Base-by-base conservation (phyloP, 1,140 invertebrate genomes). In the Drosophila mayri region DNA sequence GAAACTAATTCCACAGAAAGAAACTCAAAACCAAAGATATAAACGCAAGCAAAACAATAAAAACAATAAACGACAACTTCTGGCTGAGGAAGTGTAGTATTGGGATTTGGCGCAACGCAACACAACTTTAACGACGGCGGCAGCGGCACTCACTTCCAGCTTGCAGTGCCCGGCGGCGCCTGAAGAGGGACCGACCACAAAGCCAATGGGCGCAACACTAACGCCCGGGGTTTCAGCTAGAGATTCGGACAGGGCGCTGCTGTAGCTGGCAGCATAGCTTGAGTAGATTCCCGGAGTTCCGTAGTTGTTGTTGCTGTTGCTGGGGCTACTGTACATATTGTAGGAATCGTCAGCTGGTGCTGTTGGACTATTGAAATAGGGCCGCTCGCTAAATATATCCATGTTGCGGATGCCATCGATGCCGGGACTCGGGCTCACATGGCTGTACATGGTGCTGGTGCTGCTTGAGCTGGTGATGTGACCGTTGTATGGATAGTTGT, bases 221-320 rank as follows among this genome's bases (percentile, higher is more conserved):
- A 92, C 46, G 18, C 91, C 91, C 18, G 91, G 91, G 18, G 91
- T 92, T 55, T 81, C 81, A 40, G 91, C 86, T 49, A 92, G 58
- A 2, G 90, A 88, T 5, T 90, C 86, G 30, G 91, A 88, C 35
- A 92, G 60, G 20, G 84, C 91, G 49, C 88, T 84, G 62, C 86
- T 92, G 28, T 92, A 92, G 59, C 49, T 76, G 35, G 85, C 67
- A 5, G 83, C 71, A 55, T 84, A 87, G 28, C 65, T 80, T 18
- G 82, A 81, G 37, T 81, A 88, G 18, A 76, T 46, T 5, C 41
- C 63, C 4, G 81, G 58, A 12, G 81, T 73, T 40, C 78, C 73
- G 37, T 75, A 79, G 22, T 65, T 73, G 25, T 67, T 50, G 5
- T 68, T 68, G 35, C 20, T 61, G 30, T 41, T 70, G 46, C 28